Conservation (phyloP, 2,797 vertebrate genomes). For the Helostoma temminkii region DNA sequence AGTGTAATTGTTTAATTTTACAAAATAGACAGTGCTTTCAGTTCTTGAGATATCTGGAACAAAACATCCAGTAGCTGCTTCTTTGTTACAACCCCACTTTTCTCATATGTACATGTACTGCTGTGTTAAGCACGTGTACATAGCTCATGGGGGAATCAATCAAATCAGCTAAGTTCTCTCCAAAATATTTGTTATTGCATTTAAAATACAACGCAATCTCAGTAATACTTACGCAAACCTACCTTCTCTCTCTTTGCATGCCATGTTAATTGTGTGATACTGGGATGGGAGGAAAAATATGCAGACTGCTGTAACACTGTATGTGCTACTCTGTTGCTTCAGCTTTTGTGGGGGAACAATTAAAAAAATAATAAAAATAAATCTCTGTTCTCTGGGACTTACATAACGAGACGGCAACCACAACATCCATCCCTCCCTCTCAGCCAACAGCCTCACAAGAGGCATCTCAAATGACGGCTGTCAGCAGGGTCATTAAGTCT, state of each 20-base stretch:
- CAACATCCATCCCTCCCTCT: constrained; percentile 58
- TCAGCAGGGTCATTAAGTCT: constrained; percentile 77
- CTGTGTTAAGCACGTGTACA: constrained; percentile 50
- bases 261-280: constrained; percentile 70
- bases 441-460: constrained; percentile 67
- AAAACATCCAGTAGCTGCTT: constrained; percentile 17
- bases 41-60: constrained; percentile 16
- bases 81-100: constrained; percentile 17
- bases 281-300: constrained; percentile 76
- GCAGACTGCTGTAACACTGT: constrained; percentile 48
- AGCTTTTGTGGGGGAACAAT: constrained; percentile 61
- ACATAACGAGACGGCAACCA: constrained; percentile 62
- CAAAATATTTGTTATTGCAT: constrained; percentile 60
- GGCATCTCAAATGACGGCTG: constrained; percentile 78
- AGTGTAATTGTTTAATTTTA: constrained; percentile 2
- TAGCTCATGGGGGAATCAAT: constrained; percentile 54
- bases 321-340: constrained; percentile 66
- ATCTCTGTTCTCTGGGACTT: constrained; percentile 62
- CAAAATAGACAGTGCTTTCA: background rate
- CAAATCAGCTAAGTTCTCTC: constrained; percentile 55
- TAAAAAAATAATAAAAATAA: constrained; percentile 66
- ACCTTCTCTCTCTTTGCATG: constrained; percentile 55
- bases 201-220: constrained; percentile 56
- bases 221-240: constrained; percentile 54
- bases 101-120: constrained; percentile 18